Base-by-base conservation (phyloP, 2,888 invertebrate genomes). In the Epistrophella euchroma region DNA sequence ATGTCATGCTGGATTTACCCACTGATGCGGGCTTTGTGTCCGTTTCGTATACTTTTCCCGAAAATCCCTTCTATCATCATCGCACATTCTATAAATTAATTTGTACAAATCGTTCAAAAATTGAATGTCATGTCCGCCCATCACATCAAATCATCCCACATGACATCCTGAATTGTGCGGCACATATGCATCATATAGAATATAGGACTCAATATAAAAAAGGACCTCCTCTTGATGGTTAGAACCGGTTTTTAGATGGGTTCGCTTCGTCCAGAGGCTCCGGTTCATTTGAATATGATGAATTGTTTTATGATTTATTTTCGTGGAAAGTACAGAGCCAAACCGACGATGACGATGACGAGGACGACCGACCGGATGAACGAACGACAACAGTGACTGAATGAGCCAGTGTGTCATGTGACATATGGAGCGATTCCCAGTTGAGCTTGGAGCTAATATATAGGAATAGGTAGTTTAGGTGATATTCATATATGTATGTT, bases 31-130 rank as follows among this genome's bases (percentile, higher is more conserved):
- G 17, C n/a, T 45, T 45, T 17, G 4, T 19, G 19, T 47, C 47
- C 17, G 28, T 15, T n/a, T n/a, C 17, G 13, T n/a, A n/a, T n/a
- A 15, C 50, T 43, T 17, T 56, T 1, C 40, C 25, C 13, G 28
- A 32, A 25, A 22, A 22, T 25, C 37, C 58, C 37, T 55, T 40
- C 22, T 52, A 47, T 47, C 47, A 47, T 47, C 58, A 70, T 74
- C 77, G n/a, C n/a, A 82, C 77, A 74, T 82, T 86, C 82, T 81
- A 78, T 86, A 82, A 86, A 86, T 86, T 86, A 86, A 86, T 86
- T 86, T 82, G 73, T 50, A 70, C 74, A 82, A 86, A 86, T 86
- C 82, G 82, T 50, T 82, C 60, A 71, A 37, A 86, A 86, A 86
- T 86, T 71, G 86, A 86, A 86, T 82, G 86, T 86, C 86, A 86